Evolutionary conservation across 1,140 invertebrate genomes (phyloP).

Genomic region (Adoxophyes honmai): DNA sequence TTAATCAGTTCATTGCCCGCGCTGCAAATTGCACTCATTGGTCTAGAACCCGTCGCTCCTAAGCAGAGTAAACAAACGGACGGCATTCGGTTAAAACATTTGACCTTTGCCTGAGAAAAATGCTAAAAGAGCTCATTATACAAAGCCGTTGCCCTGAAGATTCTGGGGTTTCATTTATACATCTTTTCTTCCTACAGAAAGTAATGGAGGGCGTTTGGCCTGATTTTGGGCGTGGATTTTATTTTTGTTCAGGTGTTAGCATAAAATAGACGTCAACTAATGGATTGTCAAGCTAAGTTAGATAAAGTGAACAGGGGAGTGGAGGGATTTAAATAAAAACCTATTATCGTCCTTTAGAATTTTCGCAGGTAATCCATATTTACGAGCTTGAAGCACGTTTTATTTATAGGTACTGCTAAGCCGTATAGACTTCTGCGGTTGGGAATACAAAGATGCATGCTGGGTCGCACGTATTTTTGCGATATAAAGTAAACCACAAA

Average conservation of each 20-base stretch:
- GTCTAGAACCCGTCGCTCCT: neutral
- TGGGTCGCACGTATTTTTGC: too few species aligned
- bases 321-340: neutral
- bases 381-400: too few species aligned
- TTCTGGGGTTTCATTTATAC: too few species aligned
- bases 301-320: neutral
- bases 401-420: too few species aligned
- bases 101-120: neutral
- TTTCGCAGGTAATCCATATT: too few species aligned
- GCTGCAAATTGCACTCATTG: constrained; percentile 13
- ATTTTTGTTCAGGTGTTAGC: neutral
- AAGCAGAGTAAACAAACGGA: constrained; percentile 1
- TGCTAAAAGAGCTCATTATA: too few species aligned
- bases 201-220: neutral
- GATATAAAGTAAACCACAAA: too few species aligned
- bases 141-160: too few species aligned
- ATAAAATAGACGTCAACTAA: neutral
- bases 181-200: neutral
- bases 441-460: too few species aligned
- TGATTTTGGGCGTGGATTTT: neutral
- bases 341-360: too few species aligned
- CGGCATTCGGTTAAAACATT: constrained; percentile 1
- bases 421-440: too few species aligned
- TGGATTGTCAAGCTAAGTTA: neutral
- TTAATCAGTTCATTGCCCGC: neutral